Evolutionary conservation across 2,888 invertebrate genomes (phyloP).

Genomic region (Drosophila quinaria): DNA sequence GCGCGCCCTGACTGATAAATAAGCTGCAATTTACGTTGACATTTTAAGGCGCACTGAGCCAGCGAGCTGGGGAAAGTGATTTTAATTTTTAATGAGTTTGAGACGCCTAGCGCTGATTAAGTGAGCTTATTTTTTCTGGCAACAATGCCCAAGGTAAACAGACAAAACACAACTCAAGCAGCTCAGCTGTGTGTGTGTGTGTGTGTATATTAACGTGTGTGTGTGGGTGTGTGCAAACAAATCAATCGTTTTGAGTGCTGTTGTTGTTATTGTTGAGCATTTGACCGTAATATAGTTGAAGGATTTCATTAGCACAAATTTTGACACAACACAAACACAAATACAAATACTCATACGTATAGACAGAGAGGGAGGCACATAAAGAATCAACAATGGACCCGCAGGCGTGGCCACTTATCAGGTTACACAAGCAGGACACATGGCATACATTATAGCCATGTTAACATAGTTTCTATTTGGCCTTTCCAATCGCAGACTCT

Average conservation of each 20-base stretch:
- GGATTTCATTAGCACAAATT: constrained; percentile 82
- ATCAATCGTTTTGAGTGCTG: constrained; percentile 72
- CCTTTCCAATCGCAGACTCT: constrained; percentile 38
- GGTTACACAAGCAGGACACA: constrained; percentile 57
- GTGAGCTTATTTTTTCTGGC: constrained; percentile 61
- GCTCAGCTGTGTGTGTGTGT: not conserved
- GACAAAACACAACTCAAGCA: constrained; percentile 16
- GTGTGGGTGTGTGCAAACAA: constrained; percentile 50
- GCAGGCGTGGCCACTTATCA: constrained; percentile 76
- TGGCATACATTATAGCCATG: constrained; percentile 68
- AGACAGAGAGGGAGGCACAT: constrained; percentile 20
- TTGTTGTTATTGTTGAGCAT: constrained; percentile 61
- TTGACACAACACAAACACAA: constrained; percentile 72
- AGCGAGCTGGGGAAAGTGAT: constrained; percentile 61
- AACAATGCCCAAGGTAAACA: constrained; percentile 59
- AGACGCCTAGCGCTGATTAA: constrained; percentile 66
- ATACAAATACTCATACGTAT: constrained; percentile 29
- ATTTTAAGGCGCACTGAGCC: constrained; percentile 63
- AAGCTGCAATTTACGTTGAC: constrained; percentile 83
- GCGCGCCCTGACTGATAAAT: constrained; percentile 71
- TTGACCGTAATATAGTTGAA: constrained; percentile 70
- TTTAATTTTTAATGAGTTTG: constrained; percentile 82
- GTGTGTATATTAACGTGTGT: not conserved
- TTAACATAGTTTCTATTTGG: constrained; percentile 65
- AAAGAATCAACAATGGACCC: constrained; percentile 65